Base-by-base conservation (phyloP, 2,113 vertebrate species). In the Edolisoma coerulescens region DNA sequence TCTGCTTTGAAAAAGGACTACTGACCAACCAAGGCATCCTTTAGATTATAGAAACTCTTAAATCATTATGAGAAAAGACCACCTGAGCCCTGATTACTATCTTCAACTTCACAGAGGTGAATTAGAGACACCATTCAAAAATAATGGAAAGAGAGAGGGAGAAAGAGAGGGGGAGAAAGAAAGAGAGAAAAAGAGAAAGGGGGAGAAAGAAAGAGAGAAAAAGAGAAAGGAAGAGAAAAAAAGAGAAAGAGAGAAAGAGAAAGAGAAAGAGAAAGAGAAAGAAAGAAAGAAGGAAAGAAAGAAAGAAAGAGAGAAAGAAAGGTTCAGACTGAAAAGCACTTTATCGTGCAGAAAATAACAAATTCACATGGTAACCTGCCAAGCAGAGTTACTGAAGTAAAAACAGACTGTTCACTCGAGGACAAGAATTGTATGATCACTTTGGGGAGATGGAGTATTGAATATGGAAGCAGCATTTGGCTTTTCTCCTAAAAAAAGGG, bases 401-500 rank as follows among this genome's bases (percentile, higher is more conserved):
- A 92, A 96, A 75, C 59, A 77, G 27, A 63, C 41, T 0, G 0
- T 79, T 96, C 91, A 77, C 59, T 90, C 0, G 1, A 87, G 89
- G 89, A 89, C 94, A 93, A 76, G 76, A 93, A 52, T 85, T 50
- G 15, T 41, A 47, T 60, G 57, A 89, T 71, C 65, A 80, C 91
- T 93, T 81, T 63, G 39, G 92, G 84, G 79, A 95, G 32, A 33
- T 1, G 24, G 74, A 75, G 71, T 87, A 50, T 90, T 96, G 92
- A 95, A 89, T 65, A 91, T 89, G 90, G 86, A 89, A 93, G 33
- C 12, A 0, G 42, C 21, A 87, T 68, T 69, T 95, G 93, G 94
- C 93, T 94, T 70, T 87, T 89, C 41, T 95, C 88, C 92, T 89
- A 78, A 87, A 84, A 92, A 89, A 92, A 84, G 81, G 81, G 11